Evolutionary conservation across 2,113 vertebrate genomes (phyloP).

Genomic region (Corynorhinus townsendii): DNA sequence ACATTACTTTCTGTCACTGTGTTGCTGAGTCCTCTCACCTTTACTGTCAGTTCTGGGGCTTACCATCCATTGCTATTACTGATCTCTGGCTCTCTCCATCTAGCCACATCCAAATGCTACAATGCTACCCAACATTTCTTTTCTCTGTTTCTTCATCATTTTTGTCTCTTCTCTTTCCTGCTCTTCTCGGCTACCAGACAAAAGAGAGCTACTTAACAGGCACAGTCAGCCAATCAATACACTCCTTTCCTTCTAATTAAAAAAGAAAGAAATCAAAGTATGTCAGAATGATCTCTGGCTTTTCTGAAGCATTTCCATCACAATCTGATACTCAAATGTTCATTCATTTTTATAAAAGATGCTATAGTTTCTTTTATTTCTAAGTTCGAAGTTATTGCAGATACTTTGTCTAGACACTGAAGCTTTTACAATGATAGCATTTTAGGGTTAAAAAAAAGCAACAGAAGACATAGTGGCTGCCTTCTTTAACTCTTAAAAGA

Average conservation of each 20-base stretch:
- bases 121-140: not conserved
- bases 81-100: not conserved
- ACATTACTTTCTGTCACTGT: not conserved
- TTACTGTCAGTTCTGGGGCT: not conserved
- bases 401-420: not conserved
- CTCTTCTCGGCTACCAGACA: not conserved
- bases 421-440: not conserved
- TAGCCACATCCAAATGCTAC: not conserved
- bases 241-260: constrained; percentile 1
- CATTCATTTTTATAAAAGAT: constrained; percentile 6
- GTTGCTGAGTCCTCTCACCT: not conserved
- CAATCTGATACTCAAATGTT: not conserved
- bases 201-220: constrained; percentile 7
- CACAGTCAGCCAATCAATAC: not conserved
- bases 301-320: constrained; percentile 23
- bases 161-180: not conserved
- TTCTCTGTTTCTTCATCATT: not conserved
- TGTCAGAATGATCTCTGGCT: not conserved
- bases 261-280: not conserved
- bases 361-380: not conserved
- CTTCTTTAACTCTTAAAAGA: constrained; percentile 12
- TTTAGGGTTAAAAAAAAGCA: not conserved
- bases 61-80: not conserved
- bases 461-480: not conserved
- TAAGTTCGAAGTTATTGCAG: not conserved